Evolutionary conservation across 1,140 invertebrate genomes (phyloP).

Genomic region (Augochlora pura): DNA sequence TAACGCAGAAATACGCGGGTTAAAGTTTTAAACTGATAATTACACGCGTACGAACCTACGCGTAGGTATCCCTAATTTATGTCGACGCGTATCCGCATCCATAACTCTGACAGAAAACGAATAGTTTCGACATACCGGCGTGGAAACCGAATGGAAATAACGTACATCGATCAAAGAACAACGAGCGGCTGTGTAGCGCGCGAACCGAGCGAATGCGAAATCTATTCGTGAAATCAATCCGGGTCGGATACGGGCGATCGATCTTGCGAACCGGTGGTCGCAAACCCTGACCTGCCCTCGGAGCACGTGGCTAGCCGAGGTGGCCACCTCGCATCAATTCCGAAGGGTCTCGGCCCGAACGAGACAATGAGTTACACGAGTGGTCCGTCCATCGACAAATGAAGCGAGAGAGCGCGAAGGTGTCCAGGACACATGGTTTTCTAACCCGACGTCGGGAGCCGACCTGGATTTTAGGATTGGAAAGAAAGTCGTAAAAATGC

Average conservation of each 20-base stretch:
- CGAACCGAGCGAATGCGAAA: background rate
- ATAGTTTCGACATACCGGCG: too few species aligned
- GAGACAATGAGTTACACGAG: conserved; percentile 8
- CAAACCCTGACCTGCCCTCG: conserved; percentile 54
- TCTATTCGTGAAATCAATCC: conserved; percentile 25
- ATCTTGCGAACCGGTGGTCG: background rate
- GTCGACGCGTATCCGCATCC: too few species aligned
- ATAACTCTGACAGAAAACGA: too few species aligned
- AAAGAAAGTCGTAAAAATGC: conserved; percentile 48
- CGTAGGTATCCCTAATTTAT: too few species aligned
- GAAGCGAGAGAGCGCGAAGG: conserved; percentile 13
- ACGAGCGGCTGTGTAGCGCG: too few species aligned
- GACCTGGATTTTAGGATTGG: conserved; percentile 30
- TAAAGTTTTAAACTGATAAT: too few species aligned
- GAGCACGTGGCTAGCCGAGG: conserved; percentile 15
- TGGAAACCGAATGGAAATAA: too few species aligned
- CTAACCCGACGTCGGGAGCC: conserved; percentile 7
- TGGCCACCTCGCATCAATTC: conserved; percentile 18
- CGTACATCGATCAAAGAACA: background rate
- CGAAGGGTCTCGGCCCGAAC: background rate
- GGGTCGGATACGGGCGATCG: background rate
- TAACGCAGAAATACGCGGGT: too few species aligned
- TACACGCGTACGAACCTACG: too few species aligned
- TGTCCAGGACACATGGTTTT: conserved; percentile 4
- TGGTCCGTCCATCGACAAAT: conserved; percentile 10